phyloP scores from a whole-genome alignment of 2,113 vertebrate species.

The Corapipo altera region DNA sequence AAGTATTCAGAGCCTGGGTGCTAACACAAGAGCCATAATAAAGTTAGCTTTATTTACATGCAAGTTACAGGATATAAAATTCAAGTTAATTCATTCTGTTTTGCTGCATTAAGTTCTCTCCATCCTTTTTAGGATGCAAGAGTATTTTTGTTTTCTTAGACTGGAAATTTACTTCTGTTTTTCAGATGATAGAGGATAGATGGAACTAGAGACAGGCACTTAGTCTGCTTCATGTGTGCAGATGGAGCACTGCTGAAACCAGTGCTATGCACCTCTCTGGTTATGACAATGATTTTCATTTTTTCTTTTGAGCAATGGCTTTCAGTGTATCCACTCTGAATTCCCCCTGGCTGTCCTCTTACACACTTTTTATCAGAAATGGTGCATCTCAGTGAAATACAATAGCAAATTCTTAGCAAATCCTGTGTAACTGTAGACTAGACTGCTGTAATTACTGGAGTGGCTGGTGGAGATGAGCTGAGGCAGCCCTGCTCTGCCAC shows the following conservation, averaged over 20 bases:
- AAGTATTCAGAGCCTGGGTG: constrained; percentile 18
- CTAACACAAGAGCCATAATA: constrained; percentile 26
- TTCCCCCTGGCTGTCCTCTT: not conserved
- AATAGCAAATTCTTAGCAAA: not conserved
- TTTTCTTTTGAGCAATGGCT: not conserved
- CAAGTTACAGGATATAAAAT: constrained; percentile 2
- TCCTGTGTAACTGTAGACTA: not conserved
- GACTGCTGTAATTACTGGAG: not conserved
- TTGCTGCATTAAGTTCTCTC: not conserved
- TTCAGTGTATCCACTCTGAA: not conserved
- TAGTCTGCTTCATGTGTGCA: not conserved
- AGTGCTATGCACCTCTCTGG: not conserved
- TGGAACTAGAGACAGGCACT: not conserved
- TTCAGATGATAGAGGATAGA: not conserved
- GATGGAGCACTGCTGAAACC: not conserved
- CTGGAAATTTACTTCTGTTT: not conserved
- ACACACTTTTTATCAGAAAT: not conserved
- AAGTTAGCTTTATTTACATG: constrained; percentile 56
- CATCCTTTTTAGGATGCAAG: not conserved
- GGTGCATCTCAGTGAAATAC: not conserved
- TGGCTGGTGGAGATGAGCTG: not conserved
- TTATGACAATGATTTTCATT: not conserved
- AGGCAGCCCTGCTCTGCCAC: not conserved
- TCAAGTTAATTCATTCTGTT: constrained; percentile 11
- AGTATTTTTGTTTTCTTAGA: not conserved